Conservation (phyloP, 2,113 vertebrate genomes). For the Empidonax traillii region DNA sequence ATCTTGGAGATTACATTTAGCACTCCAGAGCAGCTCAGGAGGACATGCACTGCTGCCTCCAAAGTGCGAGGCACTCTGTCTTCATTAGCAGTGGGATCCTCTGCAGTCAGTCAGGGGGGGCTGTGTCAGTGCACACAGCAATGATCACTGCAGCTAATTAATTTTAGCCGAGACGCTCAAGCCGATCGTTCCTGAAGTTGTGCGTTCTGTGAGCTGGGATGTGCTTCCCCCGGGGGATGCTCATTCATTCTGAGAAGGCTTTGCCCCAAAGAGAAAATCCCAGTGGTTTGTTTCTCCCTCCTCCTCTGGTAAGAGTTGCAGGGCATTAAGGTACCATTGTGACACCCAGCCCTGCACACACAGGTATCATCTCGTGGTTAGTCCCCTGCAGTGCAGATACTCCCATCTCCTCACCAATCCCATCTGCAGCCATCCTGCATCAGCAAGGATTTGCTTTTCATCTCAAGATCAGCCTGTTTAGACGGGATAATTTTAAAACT, state of each 20-base stretch:
- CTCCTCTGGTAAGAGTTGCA: not conserved
- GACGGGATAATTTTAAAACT: not conserved
- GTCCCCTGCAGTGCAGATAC: not conserved
- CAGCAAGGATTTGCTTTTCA: not conserved
- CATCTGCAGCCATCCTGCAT: not conserved
- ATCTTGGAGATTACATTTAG: not conserved
- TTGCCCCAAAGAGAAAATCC: not conserved
- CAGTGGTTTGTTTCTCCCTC: not conserved
- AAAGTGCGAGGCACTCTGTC: not conserved
- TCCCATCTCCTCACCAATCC: not conserved
- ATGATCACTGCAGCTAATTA: conserved; percentile 46
- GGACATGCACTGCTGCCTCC: not conserved
- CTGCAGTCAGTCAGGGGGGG: not conserved
- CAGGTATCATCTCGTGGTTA: not conserved
- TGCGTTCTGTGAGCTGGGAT: not conserved
- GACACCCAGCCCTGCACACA: not conserved
- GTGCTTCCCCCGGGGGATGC: not conserved
- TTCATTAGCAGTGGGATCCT: not conserved
- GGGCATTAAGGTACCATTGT: too few relatives aligned
- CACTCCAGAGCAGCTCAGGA: not conserved
- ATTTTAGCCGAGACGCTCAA: conserved; percentile 15
- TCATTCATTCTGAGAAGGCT: not conserved
- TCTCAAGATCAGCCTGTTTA: not conserved
- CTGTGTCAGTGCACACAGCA: not conserved
- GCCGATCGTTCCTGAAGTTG: not conserved